Base-by-base conservation (phyloP, 2,888 invertebrate genomes). In the Rugalucina vietnamica region DNA sequence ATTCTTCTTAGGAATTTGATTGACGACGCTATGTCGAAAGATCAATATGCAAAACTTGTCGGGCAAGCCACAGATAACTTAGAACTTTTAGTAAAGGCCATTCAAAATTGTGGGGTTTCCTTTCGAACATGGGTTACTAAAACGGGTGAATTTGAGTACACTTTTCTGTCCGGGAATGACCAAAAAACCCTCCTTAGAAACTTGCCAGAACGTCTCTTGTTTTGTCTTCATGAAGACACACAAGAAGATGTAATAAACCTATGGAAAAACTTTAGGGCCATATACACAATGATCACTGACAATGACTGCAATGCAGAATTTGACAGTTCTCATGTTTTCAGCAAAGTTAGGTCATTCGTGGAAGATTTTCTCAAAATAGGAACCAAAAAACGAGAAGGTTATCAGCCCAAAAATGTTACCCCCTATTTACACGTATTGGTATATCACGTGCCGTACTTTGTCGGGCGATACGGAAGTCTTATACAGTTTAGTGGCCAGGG, bases 1-100 rank as follows among this genome's bases (percentile, higher is more conserved):
- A 43, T 81, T 0, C 57, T 81, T 5, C 49, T 81, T 10, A 34
- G 78, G 49, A 84, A 81, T 60, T 34, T 84, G 27, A 81, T 81
- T 37, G 80, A 84, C 39, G 81, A 84, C 69, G 60, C 70, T 18
- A 70, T 36, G 36, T 70, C 70, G n/a, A 70, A 70, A 70, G 70
- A 36, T 37, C n/a, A 36, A 1, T 79, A 50, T 32, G 57, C 29
- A 4, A 71, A 71, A 60, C 4, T 79, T 0, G 72, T n/a, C 1
- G 73, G 72, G 0, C 37, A 43, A n/a, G 12, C 57, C 24, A 71
- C 54, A 8, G 79, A 79, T 39, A 79, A 72, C 32, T 8, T 79
- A 27, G 27, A 36, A 1, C 10, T 78, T 4, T n/a, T 78, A 12
- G 39, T 54, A 5, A 43, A 69, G 21, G 76, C 65, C 5, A 76